phyloP scores from a whole-genome alignment of 2,113 vertebrate genomes.

The Indicator maculatus region DNA sequence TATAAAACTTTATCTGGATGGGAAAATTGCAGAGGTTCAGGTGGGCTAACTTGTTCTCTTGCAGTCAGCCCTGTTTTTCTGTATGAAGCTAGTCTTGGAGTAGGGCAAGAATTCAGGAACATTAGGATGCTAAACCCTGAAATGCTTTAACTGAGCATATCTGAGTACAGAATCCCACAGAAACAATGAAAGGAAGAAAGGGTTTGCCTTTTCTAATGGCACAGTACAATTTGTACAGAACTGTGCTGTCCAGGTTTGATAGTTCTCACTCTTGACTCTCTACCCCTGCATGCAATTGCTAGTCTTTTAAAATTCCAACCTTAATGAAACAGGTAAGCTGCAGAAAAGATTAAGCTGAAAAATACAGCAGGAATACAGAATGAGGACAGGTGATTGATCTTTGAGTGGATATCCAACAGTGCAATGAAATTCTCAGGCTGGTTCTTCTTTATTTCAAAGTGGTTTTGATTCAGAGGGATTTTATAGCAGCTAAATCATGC shows the following conservation, averaged over 20 bases:
- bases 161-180: background rate
- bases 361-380: constrained; percentile 80
- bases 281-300: constrained; percentile 58
- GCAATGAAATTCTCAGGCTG: constrained; percentile 80
- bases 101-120: background rate
- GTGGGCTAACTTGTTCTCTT: background rate
- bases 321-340: constrained; percentile 78
- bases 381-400: constrained; percentile 81
- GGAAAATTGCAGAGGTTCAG: background rate
- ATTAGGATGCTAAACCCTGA: background rate
- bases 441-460: constrained; percentile 79
- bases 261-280: constrained; percentile 52
- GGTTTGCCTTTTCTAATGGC: constrained; percentile 47
- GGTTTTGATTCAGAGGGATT: constrained; percentile 80
- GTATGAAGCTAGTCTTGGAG: background rate
- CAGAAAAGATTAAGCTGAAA: constrained; percentile 80
- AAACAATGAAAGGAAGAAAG: constrained; percentile 55
- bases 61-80: background rate
- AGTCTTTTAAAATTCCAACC: constrained; percentile 76
- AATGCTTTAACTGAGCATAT: background rate
- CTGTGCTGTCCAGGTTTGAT: constrained; percentile 51
- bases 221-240: constrained; percentile 43
- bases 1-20: background rate
- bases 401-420: constrained; percentile 78
- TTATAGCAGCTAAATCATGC: constrained; percentile 80